Percentiles rank a stretch among this genome's conserved stretches.
These are phyloP conservation scores for Calameuta idolon DNA, from an alignment of 2,888 invertebrate genomes.

Conservation along the genomic window DNA sequence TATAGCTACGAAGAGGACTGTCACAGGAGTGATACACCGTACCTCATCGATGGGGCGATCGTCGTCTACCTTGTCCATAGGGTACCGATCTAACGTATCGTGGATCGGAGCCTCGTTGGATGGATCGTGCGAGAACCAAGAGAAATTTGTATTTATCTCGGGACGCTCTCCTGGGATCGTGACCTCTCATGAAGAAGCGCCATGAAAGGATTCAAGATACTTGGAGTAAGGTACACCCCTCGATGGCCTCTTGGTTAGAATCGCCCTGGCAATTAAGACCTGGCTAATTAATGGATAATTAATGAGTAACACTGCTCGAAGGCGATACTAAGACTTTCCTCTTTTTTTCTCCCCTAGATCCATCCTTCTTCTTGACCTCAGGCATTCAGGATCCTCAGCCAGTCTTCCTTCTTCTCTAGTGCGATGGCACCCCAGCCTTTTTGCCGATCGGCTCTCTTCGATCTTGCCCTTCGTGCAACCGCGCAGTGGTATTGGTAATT, in stretches of 20 bases:
- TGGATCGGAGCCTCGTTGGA: not conserved
- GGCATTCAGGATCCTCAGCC: not conserved
- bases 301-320: constrained; percentile 63
- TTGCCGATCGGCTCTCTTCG: constrained; percentile 10
- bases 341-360: not conserved
- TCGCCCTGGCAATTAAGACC: constrained; percentile 56
- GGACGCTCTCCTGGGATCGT: not conserved
- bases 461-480: constrained; percentile 24
- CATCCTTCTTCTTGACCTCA: not conserved
- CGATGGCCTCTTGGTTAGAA: constrained; percentile 6
- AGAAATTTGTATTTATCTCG: not conserved
- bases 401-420: constrained; percentile 30
- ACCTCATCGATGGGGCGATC: not conserved
- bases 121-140: not conserved
- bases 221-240: not conserved
- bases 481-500: constrained; percentile 63
- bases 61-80: not conserved
- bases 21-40: not conserved
- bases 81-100: not conserved
- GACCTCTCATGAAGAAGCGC: not conserved
- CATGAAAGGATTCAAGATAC: not conserved
- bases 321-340: constrained; percentile 40
- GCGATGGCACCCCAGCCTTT: constrained; percentile 20
- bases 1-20: not conserved
- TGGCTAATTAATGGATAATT: constrained; percentile 66